These are phyloP conservation scores for Escarpia spicata DNA, from an alignment of 2,888 invertebrate genomes.

Conservation along the genomic window DNA sequence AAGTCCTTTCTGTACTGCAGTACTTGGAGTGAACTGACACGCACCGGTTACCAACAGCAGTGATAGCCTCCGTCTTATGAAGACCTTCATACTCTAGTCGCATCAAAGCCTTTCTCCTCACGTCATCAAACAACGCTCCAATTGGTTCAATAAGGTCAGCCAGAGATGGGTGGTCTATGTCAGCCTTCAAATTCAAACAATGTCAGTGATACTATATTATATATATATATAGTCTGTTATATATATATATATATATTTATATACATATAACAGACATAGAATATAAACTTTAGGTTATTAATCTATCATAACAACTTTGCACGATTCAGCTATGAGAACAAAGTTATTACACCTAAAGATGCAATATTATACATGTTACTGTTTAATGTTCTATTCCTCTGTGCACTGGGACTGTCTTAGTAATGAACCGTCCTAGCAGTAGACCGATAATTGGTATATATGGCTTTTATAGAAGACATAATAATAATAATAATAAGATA, in stretches of 20 bases:
- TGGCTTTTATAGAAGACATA: too few species aligned
- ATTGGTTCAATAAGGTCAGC: slow-evolving; percentile 83
- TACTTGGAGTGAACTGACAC: background rate
- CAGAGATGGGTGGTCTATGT: slow-evolving; percentile 85
- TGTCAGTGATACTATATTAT: background rate
- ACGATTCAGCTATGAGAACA: too few species aligned
- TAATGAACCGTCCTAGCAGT: too few species aligned
- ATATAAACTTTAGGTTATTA: background rate
- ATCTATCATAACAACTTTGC: too few species aligned
- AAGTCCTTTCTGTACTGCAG: background rate
- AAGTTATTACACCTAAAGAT: too few species aligned
- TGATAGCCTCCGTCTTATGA: slow-evolving; percentile 77
- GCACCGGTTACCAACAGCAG: slow-evolving; percentile 66
- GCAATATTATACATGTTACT: too few species aligned
- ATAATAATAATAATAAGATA: too few species aligned
- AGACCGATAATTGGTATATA: too few species aligned
- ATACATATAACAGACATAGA: background rate
- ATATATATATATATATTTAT: too few species aligned
- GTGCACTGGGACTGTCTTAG: too few species aligned
- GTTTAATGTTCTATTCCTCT: too few species aligned
- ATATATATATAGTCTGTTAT: background rate
- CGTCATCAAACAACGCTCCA: slow-evolving; percentile 85
- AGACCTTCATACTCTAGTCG: slow-evolving; percentile 95
- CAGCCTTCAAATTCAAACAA: slow-evolving; percentile 13
- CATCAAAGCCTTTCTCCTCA: slow-evolving; percentile 92